phyloP scores from a whole-genome alignment of 2,888 invertebrate species.

The Sinelater perroti region DNA sequence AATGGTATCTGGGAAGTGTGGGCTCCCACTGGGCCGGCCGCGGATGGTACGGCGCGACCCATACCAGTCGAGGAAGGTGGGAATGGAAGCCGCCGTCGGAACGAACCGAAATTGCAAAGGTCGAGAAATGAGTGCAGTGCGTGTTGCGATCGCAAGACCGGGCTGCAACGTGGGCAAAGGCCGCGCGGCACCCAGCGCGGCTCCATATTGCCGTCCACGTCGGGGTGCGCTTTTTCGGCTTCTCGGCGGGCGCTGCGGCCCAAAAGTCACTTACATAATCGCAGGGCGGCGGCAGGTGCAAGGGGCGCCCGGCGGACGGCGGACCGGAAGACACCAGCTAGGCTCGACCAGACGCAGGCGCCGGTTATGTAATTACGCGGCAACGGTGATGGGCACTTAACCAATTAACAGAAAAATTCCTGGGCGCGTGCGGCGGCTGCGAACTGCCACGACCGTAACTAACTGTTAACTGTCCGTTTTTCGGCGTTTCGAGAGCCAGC shows the following conservation, averaged over 20 bases:
- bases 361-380: slow-evolving; percentile 33
- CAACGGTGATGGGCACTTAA: slow-evolving; percentile 28
- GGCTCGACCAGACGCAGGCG: slow-evolving; percentile 19
- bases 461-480: slow-evolving; percentile 44
- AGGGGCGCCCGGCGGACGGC: slow-evolving; percentile 1
- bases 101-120: background rate
- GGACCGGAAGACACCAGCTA: slow-evolving; percentile 17
- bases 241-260: no score
- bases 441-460: slow-evolving; percentile 35
- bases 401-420: slow-evolving; percentile 25
- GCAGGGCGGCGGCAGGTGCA: slow-evolving; percentile 17
- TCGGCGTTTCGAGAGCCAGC: slow-evolving; percentile 40
- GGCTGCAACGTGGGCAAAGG: no score
- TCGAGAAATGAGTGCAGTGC: no score
- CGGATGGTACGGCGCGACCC: no score
- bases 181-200: no score
- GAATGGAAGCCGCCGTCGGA: background rate
- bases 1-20: no score
- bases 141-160: no score
- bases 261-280: slow-evolving; percentile 26
- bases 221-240: no score
- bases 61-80: no score
- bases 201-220: no score
- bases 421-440: slow-evolving; percentile 10
- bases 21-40: no score